Percentiles rank a stretch among this genome's conserved stretches.
Evolutionary conservation across 2,888 invertebrate genomes (phyloP).

Genomic region (Sphaerophoria rueppellii): DNA sequence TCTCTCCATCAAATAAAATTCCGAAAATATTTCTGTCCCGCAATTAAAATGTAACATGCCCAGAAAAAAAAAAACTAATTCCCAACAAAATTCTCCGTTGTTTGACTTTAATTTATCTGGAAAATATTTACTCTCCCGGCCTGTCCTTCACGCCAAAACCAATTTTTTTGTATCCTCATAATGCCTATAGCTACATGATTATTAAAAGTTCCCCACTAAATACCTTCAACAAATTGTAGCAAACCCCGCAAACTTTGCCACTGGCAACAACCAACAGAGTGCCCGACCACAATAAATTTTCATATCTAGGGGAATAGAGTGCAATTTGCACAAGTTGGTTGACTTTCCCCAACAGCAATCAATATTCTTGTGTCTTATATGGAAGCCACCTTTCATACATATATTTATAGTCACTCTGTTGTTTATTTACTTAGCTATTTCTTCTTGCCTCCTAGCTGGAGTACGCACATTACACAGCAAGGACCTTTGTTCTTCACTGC

Average conservation of each 20-base stretch:
- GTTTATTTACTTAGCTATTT: slow-evolving; percentile 39
- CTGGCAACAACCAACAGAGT: slow-evolving; percentile 14
- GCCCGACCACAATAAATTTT: background rate
- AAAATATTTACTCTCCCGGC: background rate
- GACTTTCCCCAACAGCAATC: slow-evolving; percentile 47
- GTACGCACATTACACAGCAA: slow-evolving; percentile 25
- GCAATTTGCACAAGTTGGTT: slow-evolving; percentile 36
- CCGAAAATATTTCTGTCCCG: too few relatives aligned
- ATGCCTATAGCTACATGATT: too few relatives aligned
- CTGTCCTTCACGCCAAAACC: background rate
- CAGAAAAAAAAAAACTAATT: background rate
- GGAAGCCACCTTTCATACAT: background rate
- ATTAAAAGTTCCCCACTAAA: too few relatives aligned
- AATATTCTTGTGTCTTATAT: slow-evolving; percentile 46
- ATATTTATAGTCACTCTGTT: slow-evolving; percentile 16
- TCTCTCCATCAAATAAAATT: too few relatives aligned
- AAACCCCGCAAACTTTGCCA: slow-evolving; percentile 31
- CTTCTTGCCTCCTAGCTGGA: slow-evolving; percentile 9
- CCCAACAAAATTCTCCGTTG: background rate
- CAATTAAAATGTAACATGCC: background rate
- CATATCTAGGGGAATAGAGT: slow-evolving; percentile 47
- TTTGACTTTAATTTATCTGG: background rate
- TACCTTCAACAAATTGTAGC: background rate
- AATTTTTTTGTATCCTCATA: background rate
- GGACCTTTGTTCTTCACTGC: slow-evolving; percentile 2